Evolutionary conservation across 2,888 invertebrate species (phyloP).

Genomic region (Drosophila percnosoma): DNA sequence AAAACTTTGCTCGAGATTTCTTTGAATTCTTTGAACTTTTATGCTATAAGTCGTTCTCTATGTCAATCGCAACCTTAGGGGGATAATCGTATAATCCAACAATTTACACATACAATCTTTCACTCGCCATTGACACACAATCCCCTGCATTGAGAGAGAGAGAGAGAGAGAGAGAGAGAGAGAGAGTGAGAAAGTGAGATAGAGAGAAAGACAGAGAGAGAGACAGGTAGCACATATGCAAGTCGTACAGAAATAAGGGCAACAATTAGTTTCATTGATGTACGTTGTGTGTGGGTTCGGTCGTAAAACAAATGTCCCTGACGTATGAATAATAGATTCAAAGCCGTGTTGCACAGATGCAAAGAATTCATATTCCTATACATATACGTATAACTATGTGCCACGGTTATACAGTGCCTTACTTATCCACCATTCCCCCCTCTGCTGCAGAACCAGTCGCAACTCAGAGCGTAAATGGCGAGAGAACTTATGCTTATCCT

Average conservation of each 20-base stretch:
- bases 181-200: background rate
- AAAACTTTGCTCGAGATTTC: conserved; percentile 19
- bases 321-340: conserved; percentile 73
- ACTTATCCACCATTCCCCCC: background rate
- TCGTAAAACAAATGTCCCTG: conserved; percentile 67
- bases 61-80: conserved; percentile 16
- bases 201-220: no score
- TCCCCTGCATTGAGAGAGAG: background rate
- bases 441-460: conserved; percentile 14
- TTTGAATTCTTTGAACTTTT: conserved; percentile 36
- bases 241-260: conserved; percentile 50
- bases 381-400: conserved; percentile 36
- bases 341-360: conserved; percentile 59
- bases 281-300: conserved; percentile 37
- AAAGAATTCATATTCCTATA: conserved; percentile 35
- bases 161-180: background rate
- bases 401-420: conserved; percentile 21
- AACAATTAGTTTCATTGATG: conserved; percentile 75
- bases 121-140: conserved; percentile 34
- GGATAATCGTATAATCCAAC: conserved; percentile 53
- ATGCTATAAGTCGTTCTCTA: conserved; percentile 32
- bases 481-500: conserved; percentile 77
- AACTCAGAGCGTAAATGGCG: conserved; percentile 62
- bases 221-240: conserved; percentile 31
- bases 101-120: conserved; percentile 56